Conservation (phyloP, 1,140 invertebrate species). For the Macrosteles quadrilineatus region DNA sequence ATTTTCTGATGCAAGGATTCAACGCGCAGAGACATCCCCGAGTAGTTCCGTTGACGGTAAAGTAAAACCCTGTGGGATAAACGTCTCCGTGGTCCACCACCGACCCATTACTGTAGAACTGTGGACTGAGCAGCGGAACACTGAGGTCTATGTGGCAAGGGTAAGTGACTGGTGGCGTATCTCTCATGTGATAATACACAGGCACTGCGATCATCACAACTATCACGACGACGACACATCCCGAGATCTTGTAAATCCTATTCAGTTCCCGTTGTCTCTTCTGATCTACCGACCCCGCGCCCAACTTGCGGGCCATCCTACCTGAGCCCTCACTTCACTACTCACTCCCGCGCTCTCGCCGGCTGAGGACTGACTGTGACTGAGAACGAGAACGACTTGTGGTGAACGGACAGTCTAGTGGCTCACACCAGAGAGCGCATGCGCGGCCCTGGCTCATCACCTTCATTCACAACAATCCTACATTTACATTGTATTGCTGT, state of each 20-base stretch:
- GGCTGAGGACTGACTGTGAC: too few species aligned
- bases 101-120: not conserved
- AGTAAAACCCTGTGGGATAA: not conserved
- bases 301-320: not conserved
- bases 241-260: not conserved
- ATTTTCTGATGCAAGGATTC: conserved; percentile 20
- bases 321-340: too few species aligned
- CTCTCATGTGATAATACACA: not conserved
- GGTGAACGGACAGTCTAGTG: too few species aligned
- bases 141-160: not conserved
- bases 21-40: conserved; percentile 10
- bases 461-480: too few species aligned
- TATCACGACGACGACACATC: not conserved
- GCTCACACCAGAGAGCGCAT: too few species aligned
- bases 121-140: not conserved
- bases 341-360: too few species aligned
- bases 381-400: too few species aligned
- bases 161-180: not conserved
- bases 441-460: too few species aligned
- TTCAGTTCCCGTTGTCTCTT: not conserved
- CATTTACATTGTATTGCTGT: too few species aligned
- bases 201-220: not conserved
- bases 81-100: conserved; percentile 2
- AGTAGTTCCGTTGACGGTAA: conserved; percentile 12
- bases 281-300: not conserved